Base-by-base conservation (phyloP, 1,140 invertebrate species). In the Pseudomyrmex dendroicus region DNA sequence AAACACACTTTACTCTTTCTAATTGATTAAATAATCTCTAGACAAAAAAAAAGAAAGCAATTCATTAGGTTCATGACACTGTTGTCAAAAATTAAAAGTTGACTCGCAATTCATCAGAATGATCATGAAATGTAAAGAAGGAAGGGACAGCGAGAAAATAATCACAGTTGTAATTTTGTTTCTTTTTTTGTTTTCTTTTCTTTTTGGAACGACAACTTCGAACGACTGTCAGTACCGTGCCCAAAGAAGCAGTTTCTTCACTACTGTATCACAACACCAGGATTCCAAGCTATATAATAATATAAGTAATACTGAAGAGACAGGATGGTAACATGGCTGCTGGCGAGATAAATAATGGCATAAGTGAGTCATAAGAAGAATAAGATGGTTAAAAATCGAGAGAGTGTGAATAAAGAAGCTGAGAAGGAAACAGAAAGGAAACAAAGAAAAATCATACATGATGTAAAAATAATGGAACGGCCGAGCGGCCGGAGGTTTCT, bases 211-310 rank as follows among this genome's bases (percentile, higher is more conserved):
- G 63, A 88, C 87, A 88, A 88, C 86, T 89, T 88, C 68, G 88
- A 89, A 89, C 89, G 84, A 89, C 84, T 86, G 85, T 83, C 88
- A 89, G 88, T 91, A 93, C 91, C 92, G 92, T 93, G 92, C 92
- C 92, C 92, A 93, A 93, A 91, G 90, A 93, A 92, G 91, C 87
- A 89, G 83, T 90, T 88, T 92, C 89, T 92, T 89, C 89, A 93
- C 92, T 94, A 94, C 92, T 92, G 63, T 92, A 92, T 91, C 91
- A 93, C 92, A 93, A 94, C 92, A 93, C 91, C 92, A 93, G 92
- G 92, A 93, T 90, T 90, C 92, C 92, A 93, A 94, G 92, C 92
- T 93, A 92, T 89, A 68, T 77, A 72, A 70, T 70, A 70, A 80
- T 80, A 88, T 84, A 89, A 74, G 85, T 91, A 93, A 89, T 92